phyloP scores from a whole-genome alignment of 1,140 invertebrate genomes.

The Sycobia sp. region DNA sequence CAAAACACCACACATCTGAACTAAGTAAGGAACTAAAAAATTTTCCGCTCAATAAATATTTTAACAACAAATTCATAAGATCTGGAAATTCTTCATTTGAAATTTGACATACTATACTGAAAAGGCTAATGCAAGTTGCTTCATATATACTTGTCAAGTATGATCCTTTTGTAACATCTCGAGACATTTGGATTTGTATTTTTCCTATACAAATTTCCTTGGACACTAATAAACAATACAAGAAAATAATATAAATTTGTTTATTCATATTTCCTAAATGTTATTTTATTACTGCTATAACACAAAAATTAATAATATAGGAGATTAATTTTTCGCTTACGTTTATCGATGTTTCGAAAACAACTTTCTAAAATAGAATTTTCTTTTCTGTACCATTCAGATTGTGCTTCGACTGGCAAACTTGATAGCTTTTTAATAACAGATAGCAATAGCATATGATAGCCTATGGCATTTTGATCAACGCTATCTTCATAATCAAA shows the following conservation, averaged over 20 bases:
- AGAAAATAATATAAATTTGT: conserved; percentile 7
- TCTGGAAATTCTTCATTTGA: conserved; percentile 39
- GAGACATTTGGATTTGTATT: conserved; percentile 39
- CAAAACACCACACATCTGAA: conserved; percentile 52
- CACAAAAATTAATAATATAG: background rate
- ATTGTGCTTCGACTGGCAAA: conserved; percentile 36
- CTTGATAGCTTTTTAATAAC: conserved; percentile 46
- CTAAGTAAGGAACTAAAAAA: conserved; percentile 50
- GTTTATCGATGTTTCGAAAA: conserved; percentile 43
- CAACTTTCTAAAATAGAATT: conserved; percentile 45
- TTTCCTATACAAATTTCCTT: conserved; percentile 40
- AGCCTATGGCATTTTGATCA: conserved; percentile 38
- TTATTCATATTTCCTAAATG: background rate
- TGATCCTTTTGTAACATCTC: conserved; percentile 29
- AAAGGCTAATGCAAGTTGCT: conserved; percentile 44
- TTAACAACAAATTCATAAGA: conserved; percentile 47
- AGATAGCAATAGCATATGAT: conserved; percentile 47
- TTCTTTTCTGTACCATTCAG: conserved; percentile 40
- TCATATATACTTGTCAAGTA: conserved; percentile 45
- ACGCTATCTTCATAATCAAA: conserved; percentile 39
- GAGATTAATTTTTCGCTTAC: conserved; percentile 40
- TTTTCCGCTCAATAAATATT: conserved; percentile 46
- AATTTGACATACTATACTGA: conserved; percentile 42
- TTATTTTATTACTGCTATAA: background rate
- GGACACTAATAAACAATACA: conserved; percentile 32